These are phyloP conservation scores for Octodon degus DNA, from an alignment of 2,113 vertebrate genomes.

Conservation along the genomic window DNA sequence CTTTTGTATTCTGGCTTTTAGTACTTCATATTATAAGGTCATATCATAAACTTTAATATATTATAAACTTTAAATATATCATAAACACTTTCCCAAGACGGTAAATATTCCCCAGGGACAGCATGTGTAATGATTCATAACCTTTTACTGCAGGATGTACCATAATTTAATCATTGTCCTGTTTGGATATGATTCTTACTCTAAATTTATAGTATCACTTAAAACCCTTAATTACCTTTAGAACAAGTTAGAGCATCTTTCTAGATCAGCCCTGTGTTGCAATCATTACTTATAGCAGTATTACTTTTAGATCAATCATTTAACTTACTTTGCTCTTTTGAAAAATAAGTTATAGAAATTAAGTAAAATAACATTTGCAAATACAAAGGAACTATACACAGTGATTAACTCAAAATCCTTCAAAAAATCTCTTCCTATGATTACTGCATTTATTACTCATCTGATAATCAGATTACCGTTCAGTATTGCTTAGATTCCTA, in stretches of 20 bases:
- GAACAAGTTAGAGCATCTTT: constrained; percentile 1
- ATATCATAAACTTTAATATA: not conserved
- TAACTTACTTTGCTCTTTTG: constrained; percentile 14
- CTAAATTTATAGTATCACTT: constrained; percentile 18
- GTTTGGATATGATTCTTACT: not conserved
- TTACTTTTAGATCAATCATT: not conserved
- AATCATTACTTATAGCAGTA: constrained; percentile 47
- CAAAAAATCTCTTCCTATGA: not conserved
- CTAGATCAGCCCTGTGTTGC: constrained; percentile 8
- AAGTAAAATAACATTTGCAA: constrained; percentile 43
- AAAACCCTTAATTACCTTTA: constrained; percentile 38
- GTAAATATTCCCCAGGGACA: constrained; percentile 35
- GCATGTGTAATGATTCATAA: not conserved
- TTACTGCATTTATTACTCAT: not conserved
- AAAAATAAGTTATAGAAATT: constrained; percentile 56
- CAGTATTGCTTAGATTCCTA: not conserved
- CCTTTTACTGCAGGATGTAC: not conserved
- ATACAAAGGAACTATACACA: not conserved
- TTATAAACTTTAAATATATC: not conserved
- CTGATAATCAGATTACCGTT: not conserved
- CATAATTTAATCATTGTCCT: constrained; percentile 25
- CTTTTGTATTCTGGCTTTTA: constrained; percentile 20
- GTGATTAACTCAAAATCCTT: constrained; percentile 11
- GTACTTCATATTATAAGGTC: constrained; percentile 1
- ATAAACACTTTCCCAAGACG: constrained; percentile 31